A percentile compares a stretch with the other conserved stretches of the same genome.
Evolutionary conservation across 2,888 invertebrate genomes (phyloP).

Genomic region (Netelia inedita): DNA sequence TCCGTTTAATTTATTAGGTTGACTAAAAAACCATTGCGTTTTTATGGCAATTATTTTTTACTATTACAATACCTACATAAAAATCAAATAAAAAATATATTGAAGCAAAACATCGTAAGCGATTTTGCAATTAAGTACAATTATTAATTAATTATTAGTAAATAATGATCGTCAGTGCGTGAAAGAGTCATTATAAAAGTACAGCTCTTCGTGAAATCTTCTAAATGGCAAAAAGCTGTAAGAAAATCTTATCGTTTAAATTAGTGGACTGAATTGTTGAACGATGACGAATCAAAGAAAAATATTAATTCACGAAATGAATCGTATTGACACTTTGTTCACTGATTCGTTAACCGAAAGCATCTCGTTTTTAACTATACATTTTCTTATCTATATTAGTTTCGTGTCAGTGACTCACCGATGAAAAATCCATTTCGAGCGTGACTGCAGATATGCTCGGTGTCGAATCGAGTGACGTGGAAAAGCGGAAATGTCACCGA

Average conservation of each 20-base stretch:
- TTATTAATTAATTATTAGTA: neutral
- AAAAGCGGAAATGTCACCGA: conserved; percentile 45
- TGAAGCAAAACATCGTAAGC: neutral
- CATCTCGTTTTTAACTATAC: no score
- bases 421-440: conserved; percentile 2
- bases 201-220: no score
- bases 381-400: neutral
- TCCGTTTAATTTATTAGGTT: neutral
- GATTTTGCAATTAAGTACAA: neutral
- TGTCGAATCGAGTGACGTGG: conserved; percentile 11
- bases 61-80: neutral
- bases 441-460: conserved; percentile 10
- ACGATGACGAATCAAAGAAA: no score
- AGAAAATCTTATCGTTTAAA: no score
- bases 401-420: conserved; percentile 17
- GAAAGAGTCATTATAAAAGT: no score
- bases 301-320: no score
- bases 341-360: no score
- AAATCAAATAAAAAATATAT: neutral
- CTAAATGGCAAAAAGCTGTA: no score
- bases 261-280: no score
- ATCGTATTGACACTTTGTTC: no score
- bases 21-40: no score
- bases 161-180: neutral
- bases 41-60: no score